Evolutionary conservation across 2,113 vertebrate species (phyloP), one percentile per base, ranked within the genome.

Genomic region (Dipodomys ordii): DNA sequence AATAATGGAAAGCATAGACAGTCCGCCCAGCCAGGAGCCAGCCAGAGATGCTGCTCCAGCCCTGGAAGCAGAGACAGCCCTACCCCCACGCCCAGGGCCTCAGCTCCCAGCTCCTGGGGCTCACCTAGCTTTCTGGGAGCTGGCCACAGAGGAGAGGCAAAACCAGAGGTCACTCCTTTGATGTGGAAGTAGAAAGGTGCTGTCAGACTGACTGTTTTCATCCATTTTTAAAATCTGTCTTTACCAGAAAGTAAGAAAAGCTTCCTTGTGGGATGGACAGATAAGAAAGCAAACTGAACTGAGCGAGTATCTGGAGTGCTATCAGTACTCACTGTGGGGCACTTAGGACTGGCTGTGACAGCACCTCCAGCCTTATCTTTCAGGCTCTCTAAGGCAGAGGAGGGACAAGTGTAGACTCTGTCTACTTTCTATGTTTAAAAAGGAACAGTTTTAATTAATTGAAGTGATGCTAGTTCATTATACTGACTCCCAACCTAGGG

Each of bases 401-500:
- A 62, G 49, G 89, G 25, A 7, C 78, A 69, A 82, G 39, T 60
- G n/a, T 49, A 8, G 83, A 77, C n/a, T 46, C 77, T 15, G 13
- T 88, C 90, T 79, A 11, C 13, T 88, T 90, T 86, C 62, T 77
- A 32, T 91, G 74, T 91, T 88, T 85, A 77, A 92, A 76, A 62
- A 67, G 78, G 72, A 94, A 87, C n/a, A 28, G 25, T 68, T 64
- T 32, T 73, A 11, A 57, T 57, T 57, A 57, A 57, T 57, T 89
- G 91, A 64, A 84, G 84, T 94, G 81, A 60, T 92, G 84, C 53
- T 65, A 67, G 68, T 93, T 96, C 89, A 96, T 97, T 93, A 79
- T 35, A 68, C 74, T 93, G 69, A 92, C 28, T 35, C 49, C 84
- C 46, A 4, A 76, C 60, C 90, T 89, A 67, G 65, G 80, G 85